These are phyloP conservation scores for Julus scandinavius DNA, from an alignment of 2,888 invertebrate species.

Conservation along the genomic window DNA sequence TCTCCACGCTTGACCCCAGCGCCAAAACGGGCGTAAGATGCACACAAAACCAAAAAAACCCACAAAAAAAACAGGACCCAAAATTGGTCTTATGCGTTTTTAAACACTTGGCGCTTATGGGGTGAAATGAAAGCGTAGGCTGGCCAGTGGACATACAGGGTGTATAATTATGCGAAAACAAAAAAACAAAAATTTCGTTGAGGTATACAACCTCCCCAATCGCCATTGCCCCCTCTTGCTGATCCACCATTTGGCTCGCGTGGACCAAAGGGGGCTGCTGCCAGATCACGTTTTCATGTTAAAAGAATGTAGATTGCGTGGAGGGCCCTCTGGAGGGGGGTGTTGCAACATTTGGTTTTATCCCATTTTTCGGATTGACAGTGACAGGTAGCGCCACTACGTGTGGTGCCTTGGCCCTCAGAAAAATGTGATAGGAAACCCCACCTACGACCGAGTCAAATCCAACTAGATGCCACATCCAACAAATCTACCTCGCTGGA, in stretches of 20 bases:
- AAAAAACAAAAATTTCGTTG: background rate
- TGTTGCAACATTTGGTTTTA: background rate
- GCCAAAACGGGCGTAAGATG: background rate
- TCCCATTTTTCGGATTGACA: constrained; percentile 50
- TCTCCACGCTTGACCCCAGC: constrained; percentile 4
- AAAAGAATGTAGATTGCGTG: constrained; percentile 40
- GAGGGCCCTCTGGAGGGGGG: constrained; percentile 44
- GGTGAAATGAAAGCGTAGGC: constrained; percentile 16
- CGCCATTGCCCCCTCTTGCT: constrained; percentile 21
- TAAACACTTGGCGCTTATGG: constrained; percentile 23
- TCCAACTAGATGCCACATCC: constrained; percentile 45
- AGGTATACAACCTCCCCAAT: constrained; percentile 40
- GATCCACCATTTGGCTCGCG: constrained; percentile 23
- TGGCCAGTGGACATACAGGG: constrained; percentile 31
- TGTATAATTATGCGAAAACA: constrained; percentile 40
- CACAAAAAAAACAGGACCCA: background rate
- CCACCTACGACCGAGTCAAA: constrained; percentile 49
- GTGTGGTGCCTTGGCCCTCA: constrained; percentile 51
- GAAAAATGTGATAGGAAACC: constrained; percentile 50
- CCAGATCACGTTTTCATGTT: background rate
- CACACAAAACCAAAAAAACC: background rate
- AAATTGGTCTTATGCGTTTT: constrained; percentile 19
- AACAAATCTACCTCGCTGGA: constrained; percentile 34
- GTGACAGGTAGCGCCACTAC: constrained; percentile 51
- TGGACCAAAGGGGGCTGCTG: background rate